Conservation (phyloP, 2,888 invertebrate genomes). For the Scrobipalpa atriplicella region DNA sequence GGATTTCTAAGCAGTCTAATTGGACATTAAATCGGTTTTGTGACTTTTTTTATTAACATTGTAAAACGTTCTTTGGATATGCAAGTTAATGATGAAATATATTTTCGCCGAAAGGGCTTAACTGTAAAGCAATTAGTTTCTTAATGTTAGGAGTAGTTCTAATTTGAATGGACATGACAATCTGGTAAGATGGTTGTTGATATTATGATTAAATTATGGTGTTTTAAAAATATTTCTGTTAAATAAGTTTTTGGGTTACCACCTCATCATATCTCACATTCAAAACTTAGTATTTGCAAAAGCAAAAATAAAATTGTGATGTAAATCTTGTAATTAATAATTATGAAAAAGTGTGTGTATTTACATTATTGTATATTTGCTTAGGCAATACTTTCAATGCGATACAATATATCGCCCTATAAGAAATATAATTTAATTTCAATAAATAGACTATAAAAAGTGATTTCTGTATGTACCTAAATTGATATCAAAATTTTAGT, state of each 20-base stretch:
- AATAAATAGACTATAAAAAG: background rate
- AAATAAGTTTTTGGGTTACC: background rate
- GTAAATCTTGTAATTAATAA: conserved; percentile 9
- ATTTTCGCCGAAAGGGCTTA: background rate
- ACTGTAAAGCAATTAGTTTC: conserved; percentile 5
- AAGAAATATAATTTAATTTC: background rate
- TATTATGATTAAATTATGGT: background rate
- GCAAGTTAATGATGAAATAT: background rate
- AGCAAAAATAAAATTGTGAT: conserved; percentile 22
- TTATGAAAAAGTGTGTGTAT: background rate
- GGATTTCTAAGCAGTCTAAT: background rate
- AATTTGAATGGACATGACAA: conserved; percentile 11
- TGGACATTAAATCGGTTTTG: background rate
- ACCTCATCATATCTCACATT: conserved; percentile 9
- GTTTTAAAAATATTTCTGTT: background rate
- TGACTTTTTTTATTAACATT: background rate
- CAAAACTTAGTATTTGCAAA: conserved; percentile 12
- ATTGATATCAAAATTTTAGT: too few species aligned
- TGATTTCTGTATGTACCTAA: too few species aligned
- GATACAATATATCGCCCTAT: background rate
- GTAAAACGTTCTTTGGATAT: background rate
- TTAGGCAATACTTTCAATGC: conserved; percentile 5
- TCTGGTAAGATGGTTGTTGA: conserved; percentile 5
- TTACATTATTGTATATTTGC: conserved; percentile 6
- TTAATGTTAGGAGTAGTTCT: background rate